These are phyloP conservation scores for Heliocidaris erythrogramma DNA, from an alignment of 35 echinoderm and acorn worm species.

Conservation along the genomic window DNA sequence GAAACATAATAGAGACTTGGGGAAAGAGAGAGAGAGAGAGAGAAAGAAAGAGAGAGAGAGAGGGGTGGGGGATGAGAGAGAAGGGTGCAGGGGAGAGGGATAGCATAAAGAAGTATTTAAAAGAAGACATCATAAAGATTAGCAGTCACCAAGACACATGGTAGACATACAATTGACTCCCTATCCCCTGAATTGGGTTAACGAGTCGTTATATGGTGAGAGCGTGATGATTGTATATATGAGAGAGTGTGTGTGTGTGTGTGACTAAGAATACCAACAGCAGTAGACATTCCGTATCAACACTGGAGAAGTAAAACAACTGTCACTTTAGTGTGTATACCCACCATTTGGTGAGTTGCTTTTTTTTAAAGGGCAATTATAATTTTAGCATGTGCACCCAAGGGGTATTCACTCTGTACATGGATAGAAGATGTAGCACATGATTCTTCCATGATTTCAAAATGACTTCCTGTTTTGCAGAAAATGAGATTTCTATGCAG, in stretches of 20 bases:
- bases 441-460: no score
- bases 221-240: neutral
- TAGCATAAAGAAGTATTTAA: neutral
- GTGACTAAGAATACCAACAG: neutral
- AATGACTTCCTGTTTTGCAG: no score
- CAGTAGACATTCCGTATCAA: neutral
- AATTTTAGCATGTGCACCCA: neutral
- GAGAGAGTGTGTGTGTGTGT: neutral
- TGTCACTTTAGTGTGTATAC: neutral
- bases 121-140: neutral
- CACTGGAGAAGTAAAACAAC: neutral
- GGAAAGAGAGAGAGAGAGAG: neutral
- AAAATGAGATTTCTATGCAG: no score
- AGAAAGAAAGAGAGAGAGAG: neutral
- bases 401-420: neutral
- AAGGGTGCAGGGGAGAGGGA: neutral
- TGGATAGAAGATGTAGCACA: no score
- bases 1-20: no score
- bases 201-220: neutral
- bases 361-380: neutral
- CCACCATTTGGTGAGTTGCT: neutral
- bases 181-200: neutral
- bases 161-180: neutral
- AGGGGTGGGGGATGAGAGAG: neutral
- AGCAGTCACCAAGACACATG: neutral